Evolutionary conservation across 2,113 vertebrate genomes (phyloP), one percentile per base, ranked within the genome.

Genomic region (Chrysochloris asiatica): DNA sequence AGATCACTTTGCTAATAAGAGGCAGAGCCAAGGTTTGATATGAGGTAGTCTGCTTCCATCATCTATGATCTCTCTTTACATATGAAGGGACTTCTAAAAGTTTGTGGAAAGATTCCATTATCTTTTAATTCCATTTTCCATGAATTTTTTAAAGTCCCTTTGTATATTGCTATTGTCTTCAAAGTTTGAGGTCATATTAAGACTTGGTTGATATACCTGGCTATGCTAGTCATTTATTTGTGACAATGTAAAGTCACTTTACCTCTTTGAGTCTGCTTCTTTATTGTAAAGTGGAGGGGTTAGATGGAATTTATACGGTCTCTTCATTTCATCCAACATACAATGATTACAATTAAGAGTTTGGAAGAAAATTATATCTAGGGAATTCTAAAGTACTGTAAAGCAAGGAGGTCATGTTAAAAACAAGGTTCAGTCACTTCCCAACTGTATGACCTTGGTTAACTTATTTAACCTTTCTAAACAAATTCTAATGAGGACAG

Each of bases 381-480:
- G 82, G 45, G 75, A 95, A 81, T 80, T 94, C 71, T 94, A 59
- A 95, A 93, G 24, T 85, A 63, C 75, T 92, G 63, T 92, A 11
- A 92, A 63, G 47, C 88, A 83, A 45, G 56, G 84, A 91, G 69
- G 16, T 79, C 17, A 92, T 65, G 45, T 91, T 94, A 88, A 91
- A 56, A 96, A 85, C 16, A 76, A 84, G 56, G 47, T 28, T 81
- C 30, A 59, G 30, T 10, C 38, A 36, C 45, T 86, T 92, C 16
- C 17, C 87, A 73, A n/a, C 38, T 91, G 0, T 81, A 24, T 94
- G 52, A 94, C 94, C 26, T 89, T 82, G n/a, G 88, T 54, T 65
- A 93, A 54, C 63, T 80, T 94, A 73, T 28, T 91, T 94, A 93
- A 81, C 47, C n/a, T 93, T 95, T 89, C 75, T 88, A 91, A 87